A percentile compares a stretch with the other conserved stretches of the same genome.
Evolutionary conservation across 2,797 vertebrate species (phyloP).

Genomic region (Percopsis omiscomaycus): DNA sequence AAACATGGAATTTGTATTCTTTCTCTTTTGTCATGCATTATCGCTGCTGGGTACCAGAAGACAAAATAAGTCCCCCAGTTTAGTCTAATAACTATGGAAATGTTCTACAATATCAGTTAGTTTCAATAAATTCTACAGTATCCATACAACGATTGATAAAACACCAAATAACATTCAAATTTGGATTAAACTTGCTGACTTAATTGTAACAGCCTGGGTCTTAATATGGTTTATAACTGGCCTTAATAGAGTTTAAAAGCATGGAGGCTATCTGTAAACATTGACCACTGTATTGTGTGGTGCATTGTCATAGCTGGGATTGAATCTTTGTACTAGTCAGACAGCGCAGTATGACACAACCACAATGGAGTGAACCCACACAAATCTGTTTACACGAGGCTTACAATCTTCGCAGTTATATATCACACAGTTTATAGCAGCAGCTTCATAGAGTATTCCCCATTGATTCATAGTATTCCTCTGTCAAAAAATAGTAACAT

Average conservation of each 20-base stretch:
- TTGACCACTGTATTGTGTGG: conserved; percentile 59
- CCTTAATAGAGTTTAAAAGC: conserved; percentile 50
- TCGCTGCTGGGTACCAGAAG: background rate
- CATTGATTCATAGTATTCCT: no score
- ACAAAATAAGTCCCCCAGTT: background rate
- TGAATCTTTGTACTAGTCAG: conserved; percentile 71
- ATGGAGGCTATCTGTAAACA: conserved; percentile 69
- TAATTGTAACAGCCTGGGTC: conserved; percentile 8
- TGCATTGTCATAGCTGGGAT: conserved; percentile 60
- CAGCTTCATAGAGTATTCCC: conserved; percentile 19
- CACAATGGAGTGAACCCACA: conserved; percentile 63
- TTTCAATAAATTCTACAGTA: background rate
- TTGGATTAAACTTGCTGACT: background rate
- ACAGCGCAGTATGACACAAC: conserved; percentile 60
- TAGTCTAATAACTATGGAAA: background rate
- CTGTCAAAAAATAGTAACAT: no score
- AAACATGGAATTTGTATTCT: background rate
- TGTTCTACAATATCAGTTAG: background rate
- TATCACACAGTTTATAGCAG: conserved; percentile 23
- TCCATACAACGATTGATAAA: background rate
- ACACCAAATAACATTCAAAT: no score
- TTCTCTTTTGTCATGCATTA: background rate
- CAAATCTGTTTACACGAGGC: conserved; percentile 68
- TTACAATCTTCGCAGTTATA: conserved; percentile 54
- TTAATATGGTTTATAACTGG: conserved; percentile 39